phyloP scores from a whole-genome alignment of 2,797 vertebrate species.

The Hyperoplus lanceolatus region DNA sequence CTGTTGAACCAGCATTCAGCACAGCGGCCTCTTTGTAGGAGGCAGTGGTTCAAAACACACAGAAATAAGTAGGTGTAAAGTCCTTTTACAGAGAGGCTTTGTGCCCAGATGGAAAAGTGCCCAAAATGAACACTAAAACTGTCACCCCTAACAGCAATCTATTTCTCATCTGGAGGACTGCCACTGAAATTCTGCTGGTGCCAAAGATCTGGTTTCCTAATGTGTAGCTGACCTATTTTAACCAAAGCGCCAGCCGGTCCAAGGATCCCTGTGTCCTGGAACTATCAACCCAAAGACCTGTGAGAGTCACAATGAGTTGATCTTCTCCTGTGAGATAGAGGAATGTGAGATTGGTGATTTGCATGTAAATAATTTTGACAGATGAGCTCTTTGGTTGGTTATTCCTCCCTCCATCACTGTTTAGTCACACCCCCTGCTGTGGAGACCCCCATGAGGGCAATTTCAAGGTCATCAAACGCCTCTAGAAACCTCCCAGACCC shows the following conservation, averaged over 20 bases:
- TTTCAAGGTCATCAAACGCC: slow-evolving; percentile 74
- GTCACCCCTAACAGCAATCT: slow-evolving; percentile 62
- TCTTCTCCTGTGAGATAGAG: slow-evolving; percentile 19
- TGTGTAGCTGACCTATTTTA: slow-evolving; percentile 70
- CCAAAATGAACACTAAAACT: slow-evolving; percentile 53
- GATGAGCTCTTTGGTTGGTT: slow-evolving; percentile 35
- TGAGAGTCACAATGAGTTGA: slow-evolving; percentile 21
- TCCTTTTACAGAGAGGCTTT: slow-evolving; percentile 44
- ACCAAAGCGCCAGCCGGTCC: slow-evolving; percentile 45
- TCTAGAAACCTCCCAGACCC: slow-evolving; percentile 27
- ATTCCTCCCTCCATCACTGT: slow-evolving; percentile 12
- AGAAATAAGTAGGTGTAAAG: slow-evolving; percentile 47
- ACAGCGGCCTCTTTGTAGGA: slow-evolving; percentile 32
- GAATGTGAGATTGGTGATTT: slow-evolving; percentile 33
- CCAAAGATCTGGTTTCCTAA: slow-evolving; percentile 72
- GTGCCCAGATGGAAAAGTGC: slow-evolving; percentile 68
- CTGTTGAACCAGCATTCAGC: slow-evolving; percentile 63
- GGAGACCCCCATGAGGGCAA: slow-evolving; percentile 49
- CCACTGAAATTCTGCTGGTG: slow-evolving; percentile 66
- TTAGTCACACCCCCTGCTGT: slow-evolving; percentile 35
- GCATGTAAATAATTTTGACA: slow-evolving; percentile 48
- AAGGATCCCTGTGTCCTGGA: slow-evolving; percentile 46
- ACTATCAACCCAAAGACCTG: slow-evolving; percentile 60
- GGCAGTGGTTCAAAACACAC: slow-evolving; percentile 21
- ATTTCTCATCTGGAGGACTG: slow-evolving; percentile 73